Evolutionary conservation across 92 coral and sea anemone species (phyloP).

Genomic region (Zoanthus sansibaricus): DNA sequence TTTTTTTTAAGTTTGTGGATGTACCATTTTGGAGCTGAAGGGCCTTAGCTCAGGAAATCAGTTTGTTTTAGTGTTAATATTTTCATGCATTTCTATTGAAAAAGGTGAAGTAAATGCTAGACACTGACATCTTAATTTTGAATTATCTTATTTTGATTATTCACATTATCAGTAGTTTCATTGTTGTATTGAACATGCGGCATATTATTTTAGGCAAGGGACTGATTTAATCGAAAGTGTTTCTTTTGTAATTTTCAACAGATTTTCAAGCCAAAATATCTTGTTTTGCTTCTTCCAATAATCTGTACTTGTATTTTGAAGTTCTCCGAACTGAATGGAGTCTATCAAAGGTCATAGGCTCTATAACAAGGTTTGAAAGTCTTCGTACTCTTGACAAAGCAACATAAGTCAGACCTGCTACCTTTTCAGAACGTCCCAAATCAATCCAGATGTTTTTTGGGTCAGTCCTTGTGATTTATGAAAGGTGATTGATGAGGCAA

Average conservation of each 20-base stretch:
- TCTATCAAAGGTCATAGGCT: constrained; percentile 52
- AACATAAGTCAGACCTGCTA: constrained; percentile 61
- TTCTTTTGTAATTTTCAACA: constrained; percentile 14
- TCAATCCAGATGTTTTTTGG: constrained; percentile 54
- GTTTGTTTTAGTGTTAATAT: not conserved
- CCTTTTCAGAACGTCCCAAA: constrained; percentile 57
- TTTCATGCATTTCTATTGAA: not conserved
- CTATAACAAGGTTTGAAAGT: constrained; percentile 43
- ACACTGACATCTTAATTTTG: not conserved
- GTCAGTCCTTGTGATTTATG: constrained; percentile 63
- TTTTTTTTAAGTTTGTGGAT: not conserved
- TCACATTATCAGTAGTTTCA: not conserved
- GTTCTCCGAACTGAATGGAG: constrained; percentile 40
- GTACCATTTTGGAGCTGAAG: not conserved
- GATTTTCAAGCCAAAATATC: constrained; percentile 49
- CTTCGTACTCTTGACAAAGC: constrained; percentile 58
- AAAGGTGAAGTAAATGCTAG: not conserved
- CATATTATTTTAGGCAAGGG: not conserved
- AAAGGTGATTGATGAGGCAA: constrained; percentile 60
- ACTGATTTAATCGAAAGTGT: not conserved
- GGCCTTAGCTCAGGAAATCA: not conserved
- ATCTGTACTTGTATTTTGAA: constrained; percentile 60
- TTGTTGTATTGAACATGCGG: not conserved
- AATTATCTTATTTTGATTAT: not conserved
- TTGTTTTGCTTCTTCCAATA: constrained; percentile 51